Conservation (phyloP, 2,797 vertebrate genomes). For the Periparus ater region DNA sequence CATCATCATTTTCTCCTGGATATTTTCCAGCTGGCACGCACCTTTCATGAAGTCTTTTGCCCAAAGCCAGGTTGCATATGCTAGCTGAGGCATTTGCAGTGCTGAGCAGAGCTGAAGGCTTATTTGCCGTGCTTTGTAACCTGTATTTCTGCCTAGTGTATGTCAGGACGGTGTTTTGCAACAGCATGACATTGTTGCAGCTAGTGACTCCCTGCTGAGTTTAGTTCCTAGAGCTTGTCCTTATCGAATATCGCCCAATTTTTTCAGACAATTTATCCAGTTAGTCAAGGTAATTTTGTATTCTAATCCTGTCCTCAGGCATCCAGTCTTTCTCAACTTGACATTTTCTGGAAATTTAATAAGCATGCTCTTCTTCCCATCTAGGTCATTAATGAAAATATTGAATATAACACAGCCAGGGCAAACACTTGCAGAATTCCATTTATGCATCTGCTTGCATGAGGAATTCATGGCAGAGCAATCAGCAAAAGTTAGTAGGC, state of each 20-base stretch:
- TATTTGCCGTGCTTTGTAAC: neutral
- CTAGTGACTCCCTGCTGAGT: neutral
- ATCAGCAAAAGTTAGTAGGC: neutral
- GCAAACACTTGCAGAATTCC: neutral
- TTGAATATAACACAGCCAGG: neutral
- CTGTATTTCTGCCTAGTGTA: neutral
- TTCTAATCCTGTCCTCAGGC: neutral
- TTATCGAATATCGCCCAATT: neutral
- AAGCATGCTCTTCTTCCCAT: neutral
- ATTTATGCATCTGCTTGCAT: neutral
- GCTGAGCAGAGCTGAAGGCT: neutral
- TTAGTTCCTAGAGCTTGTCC: neutral
- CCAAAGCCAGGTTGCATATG: neutral
- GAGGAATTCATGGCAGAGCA: neutral
- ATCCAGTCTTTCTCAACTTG: neutral
- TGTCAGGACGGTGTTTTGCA: neutral
- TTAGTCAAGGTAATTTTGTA: slow-evolving; percentile 14
- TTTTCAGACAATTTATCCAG: neutral
- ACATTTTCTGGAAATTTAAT: slow-evolving; percentile 7
- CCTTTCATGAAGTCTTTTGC: neutral
- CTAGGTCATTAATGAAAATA: slow-evolving; percentile 15
- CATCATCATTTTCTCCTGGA: neutral
- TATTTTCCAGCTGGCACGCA: neutral
- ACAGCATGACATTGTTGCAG: neutral
- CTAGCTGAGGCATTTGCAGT: neutral